Conservation (phyloP, 2,113 vertebrate genomes). For the Festucalex cinctus region DNA sequence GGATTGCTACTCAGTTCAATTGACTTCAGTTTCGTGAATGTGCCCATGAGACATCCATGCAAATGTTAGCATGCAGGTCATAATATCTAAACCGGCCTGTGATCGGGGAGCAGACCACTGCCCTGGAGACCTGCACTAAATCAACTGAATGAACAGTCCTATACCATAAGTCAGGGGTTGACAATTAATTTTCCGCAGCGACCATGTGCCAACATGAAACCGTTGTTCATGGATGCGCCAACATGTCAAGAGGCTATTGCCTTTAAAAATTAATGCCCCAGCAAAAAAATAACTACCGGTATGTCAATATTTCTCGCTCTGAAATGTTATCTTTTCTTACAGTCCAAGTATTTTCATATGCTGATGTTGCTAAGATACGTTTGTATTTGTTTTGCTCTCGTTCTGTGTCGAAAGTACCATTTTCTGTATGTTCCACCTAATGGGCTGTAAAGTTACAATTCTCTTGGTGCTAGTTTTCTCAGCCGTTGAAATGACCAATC, state of each 20-base stretch:
- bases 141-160: too few species aligned
- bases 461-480: slow-evolving; percentile 38
- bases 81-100: too few species aligned
- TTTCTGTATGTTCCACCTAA: slow-evolving; percentile 27
- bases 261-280: background rate
- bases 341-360: slow-evolving; percentile 14
- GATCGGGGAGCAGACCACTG: too few species aligned
- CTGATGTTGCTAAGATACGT: slow-evolving; percentile 22
- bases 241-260: background rate
- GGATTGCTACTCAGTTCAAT: too few species aligned
- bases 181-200: too few species aligned
- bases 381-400: slow-evolving; percentile 38
- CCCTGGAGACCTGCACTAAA: too few species aligned
- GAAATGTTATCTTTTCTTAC: slow-evolving; percentile 9
- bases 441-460: slow-evolving; percentile 24
- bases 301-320: slow-evolving; percentile 2
- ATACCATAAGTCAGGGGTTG: too few species aligned
- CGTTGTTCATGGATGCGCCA: too few species aligned
- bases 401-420: slow-evolving; percentile 35
- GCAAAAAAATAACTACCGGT: background rate
- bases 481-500: slow-evolving; percentile 39
- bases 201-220: too few species aligned
- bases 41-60: too few species aligned
- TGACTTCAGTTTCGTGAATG: too few species aligned
- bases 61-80: too few species aligned